A percentile compares a stretch with the other conserved stretches of the same genome.
phyloP scores from a whole-genome alignment of 2,113 vertebrate genomes.

The Ardeotis arabs region DNA sequence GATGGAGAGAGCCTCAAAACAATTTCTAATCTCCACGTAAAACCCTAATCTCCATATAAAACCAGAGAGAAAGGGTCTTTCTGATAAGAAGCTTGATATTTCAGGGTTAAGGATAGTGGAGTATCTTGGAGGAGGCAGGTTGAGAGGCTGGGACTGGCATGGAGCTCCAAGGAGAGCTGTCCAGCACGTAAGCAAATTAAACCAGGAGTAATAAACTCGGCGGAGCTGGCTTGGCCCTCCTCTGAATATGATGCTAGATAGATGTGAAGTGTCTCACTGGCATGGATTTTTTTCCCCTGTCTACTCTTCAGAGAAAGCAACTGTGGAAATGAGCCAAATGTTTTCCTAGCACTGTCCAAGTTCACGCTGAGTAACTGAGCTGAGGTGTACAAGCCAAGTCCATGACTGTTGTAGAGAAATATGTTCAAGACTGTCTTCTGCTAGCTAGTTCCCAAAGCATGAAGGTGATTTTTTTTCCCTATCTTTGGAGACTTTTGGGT shows the following conservation, averaged over 20 bases:
- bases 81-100: not conserved
- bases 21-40: not conserved
- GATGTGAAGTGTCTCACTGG: not conserved
- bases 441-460: constrained; percentile 16
- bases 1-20: not conserved
- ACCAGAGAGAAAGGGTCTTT: not conserved
- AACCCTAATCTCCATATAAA: not conserved
- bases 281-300: not conserved
- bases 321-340: constrained; percentile 12
- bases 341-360: constrained; percentile 31
- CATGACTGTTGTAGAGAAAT: constrained; percentile 50
- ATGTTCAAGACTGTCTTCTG: constrained; percentile 36
- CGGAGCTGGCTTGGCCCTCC: not conserved
- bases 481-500: not conserved
- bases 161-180: not conserved
- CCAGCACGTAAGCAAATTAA: not conserved
- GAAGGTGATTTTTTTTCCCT: not conserved
- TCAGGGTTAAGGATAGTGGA: not conserved
- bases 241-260: not conserved
- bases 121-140: not conserved
- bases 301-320: constrained; percentile 28
- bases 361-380: constrained; percentile 39
- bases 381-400: constrained; percentile 49
- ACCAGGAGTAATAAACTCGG: not conserved
- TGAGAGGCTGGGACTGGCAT: not conserved